phyloP scores from a whole-genome alignment of 2,797 vertebrate species.

The Bryconaethiops microstoma region DNA sequence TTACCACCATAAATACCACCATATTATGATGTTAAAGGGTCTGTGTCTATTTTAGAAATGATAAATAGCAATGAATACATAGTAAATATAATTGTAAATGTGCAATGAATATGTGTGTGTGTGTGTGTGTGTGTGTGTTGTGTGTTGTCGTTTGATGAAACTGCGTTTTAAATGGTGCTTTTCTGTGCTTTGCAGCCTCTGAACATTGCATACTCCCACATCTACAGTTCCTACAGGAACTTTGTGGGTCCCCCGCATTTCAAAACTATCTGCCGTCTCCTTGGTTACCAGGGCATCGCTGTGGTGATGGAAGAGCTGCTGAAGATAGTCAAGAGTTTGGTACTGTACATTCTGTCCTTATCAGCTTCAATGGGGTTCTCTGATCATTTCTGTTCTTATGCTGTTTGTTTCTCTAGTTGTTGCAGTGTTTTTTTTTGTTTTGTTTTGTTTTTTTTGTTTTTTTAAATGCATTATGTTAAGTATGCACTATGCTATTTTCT shows the following conservation, averaged over 20 bases:
- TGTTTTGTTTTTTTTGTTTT: too few relatives aligned
- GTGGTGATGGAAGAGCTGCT: constrained; percentile 99
- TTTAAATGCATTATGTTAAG: too few relatives aligned
- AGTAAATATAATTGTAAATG: too few relatives aligned
- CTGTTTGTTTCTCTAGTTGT: neutral
- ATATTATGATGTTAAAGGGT: too few relatives aligned
- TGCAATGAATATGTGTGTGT: too few relatives aligned
- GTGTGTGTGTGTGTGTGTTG: constrained; percentile 66
- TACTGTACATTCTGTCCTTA: constrained; percentile 63
- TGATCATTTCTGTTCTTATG: neutral
- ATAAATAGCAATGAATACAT: too few relatives aligned
- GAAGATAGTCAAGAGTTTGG: constrained; percentile 98
- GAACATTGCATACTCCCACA: constrained; percentile 95
- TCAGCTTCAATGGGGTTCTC: neutral
- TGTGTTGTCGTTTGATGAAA: constrained; percentile 78
- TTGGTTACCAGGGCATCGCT: constrained; percentile 97
- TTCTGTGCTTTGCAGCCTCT: constrained; percentile 76
- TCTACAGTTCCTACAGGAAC: constrained; percentile 90
- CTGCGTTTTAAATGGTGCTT: constrained; percentile 72
- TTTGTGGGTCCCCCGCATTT: constrained; percentile 96
- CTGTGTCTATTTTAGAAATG: neutral
- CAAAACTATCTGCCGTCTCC: constrained; percentile 93
- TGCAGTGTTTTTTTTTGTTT: neutral
- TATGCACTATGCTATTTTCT: neutral
- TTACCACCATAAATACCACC: neutral